Percentiles rank a stretch among this genome's conserved stretches.
Conservation (phyloP, 2,888 invertebrate genomes). For the Tryphoninae sp. region DNA sequence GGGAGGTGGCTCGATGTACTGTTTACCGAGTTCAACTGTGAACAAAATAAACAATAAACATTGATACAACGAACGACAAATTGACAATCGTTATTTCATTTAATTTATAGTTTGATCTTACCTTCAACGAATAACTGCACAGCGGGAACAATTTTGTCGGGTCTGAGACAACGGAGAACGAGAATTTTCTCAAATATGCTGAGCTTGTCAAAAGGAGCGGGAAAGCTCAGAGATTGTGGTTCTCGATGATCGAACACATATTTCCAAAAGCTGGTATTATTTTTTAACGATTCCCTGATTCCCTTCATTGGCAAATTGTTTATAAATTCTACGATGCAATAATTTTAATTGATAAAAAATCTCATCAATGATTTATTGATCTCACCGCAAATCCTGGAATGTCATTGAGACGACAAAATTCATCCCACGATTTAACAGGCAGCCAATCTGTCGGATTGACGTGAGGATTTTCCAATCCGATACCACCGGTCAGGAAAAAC, state of each 20-base stretch:
- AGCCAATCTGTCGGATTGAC: slow-evolving; percentile 89
- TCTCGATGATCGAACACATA: slow-evolving; percentile 87
- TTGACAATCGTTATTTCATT: neutral
- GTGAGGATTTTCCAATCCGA: slow-evolving; percentile 90
- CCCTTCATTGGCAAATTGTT: slow-evolving; percentile 80
- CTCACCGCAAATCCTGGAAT: slow-evolving; percentile 81
- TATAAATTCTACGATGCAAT: neutral
- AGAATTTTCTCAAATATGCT: slow-evolving; percentile 89
- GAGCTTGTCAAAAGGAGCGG: slow-evolving; percentile 88
- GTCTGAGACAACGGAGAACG: slow-evolving; percentile 90
- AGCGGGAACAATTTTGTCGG: slow-evolving; percentile 93
- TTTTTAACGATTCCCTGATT: slow-evolving; percentile 86
- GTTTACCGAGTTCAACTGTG: slow-evolving; percentile 87
- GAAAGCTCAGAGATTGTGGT: slow-evolving; percentile 89
- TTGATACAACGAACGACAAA: neutral
- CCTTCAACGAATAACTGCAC: slow-evolving; percentile 88
- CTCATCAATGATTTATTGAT: neutral
- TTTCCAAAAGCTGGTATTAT: slow-evolving; percentile 87
- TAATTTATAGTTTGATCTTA: slow-evolving; percentile 71
- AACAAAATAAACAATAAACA: slow-evolving; percentile 63
- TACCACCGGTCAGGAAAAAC: slow-evolving; percentile 94
- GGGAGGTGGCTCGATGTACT: slow-evolving; percentile 94
- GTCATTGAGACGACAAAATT: slow-evolving; percentile 86
- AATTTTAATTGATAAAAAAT: neutral
- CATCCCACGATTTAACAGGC: slow-evolving; percentile 89